A percentile compares a stretch with the other conserved stretches of the same genome.
phyloP scores from a whole-genome alignment of 2,888 invertebrate genomes.

The Girardia tigrina region DNA sequence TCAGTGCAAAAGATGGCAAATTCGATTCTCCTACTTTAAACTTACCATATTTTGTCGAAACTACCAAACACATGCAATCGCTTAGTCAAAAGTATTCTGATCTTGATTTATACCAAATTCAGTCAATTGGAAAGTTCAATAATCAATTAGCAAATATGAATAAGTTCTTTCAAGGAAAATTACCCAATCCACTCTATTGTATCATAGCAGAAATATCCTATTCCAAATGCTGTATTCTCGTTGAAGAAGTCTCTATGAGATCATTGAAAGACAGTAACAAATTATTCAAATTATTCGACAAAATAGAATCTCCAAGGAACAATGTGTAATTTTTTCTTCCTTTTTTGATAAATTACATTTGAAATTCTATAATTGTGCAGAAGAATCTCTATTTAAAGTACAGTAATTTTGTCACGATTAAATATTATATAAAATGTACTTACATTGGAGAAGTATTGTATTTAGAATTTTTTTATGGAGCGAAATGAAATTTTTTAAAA shows the following conservation, averaged over 20 bases:
- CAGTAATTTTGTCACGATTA: no score
- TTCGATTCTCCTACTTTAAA: not conserved
- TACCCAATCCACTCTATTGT: not conserved
- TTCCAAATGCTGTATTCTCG: not conserved
- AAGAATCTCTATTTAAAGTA: no score
- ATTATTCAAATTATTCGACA: not conserved
- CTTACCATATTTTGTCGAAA: not conserved
- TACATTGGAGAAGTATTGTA: no score
- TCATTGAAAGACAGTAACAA: not conserved
- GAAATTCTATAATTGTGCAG: no score
- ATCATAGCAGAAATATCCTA: not conserved
- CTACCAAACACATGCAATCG: not conserved
- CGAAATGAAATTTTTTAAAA: no score
- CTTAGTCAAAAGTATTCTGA: not conserved
- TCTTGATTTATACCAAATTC: not conserved
- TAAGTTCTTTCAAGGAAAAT: not conserved
- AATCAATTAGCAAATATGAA: not conserved
- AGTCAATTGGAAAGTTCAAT: not conserved
- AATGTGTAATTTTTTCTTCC: not conserved
- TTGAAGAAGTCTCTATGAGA: not conserved
- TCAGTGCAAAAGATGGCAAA: not conserved
- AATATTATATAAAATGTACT: no score
- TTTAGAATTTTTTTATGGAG: no score
- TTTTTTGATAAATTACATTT: no score
- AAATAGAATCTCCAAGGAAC: constrained; percentile 1